These are phyloP conservation scores for Anser cygnoides DNA, from an alignment of 2,113 vertebrate genomes.

Conservation along the genomic window DNA sequence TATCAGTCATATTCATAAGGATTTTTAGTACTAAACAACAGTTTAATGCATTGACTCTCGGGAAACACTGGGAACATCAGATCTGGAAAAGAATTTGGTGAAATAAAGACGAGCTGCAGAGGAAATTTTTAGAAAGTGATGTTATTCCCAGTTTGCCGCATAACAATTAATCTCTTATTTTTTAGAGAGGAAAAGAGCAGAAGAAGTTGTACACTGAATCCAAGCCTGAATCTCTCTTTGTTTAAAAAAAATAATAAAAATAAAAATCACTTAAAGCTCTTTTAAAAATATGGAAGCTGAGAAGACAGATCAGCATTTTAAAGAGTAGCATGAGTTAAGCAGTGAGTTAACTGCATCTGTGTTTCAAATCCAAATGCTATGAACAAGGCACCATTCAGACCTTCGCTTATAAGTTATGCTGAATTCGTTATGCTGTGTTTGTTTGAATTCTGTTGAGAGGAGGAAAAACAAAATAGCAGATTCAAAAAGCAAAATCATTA, in stretches of 20 bases:
- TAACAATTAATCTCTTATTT: slow-evolving; percentile 41
- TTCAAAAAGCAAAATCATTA: slow-evolving; percentile 5
- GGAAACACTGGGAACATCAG: not conserved
- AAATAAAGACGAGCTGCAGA: slow-evolving; percentile 33
- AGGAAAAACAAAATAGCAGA: slow-evolving; percentile 52
- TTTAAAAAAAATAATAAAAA: not conserved
- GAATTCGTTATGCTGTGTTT: not conserved
- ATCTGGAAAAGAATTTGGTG: slow-evolving; percentile 47
- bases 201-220: not conserved
- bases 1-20: not conserved
- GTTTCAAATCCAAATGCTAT: slow-evolving; percentile 50
- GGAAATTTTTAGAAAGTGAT: slow-evolving; percentile 62
- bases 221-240: not conserved
- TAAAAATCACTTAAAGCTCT: slow-evolving; percentile 7
- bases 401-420: slow-evolving; percentile 48
- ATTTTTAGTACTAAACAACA: not conserved
- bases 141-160: slow-evolving; percentile 59
- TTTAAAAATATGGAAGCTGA: slow-evolving; percentile 18
- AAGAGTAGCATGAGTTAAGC: slow-evolving; percentile 41
- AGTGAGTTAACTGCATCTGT: slow-evolving; percentile 61
- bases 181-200: slow-evolving; percentile 20
- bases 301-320: slow-evolving; percentile 10
- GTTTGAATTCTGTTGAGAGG: slow-evolving; percentile 25
- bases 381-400: slow-evolving; percentile 74
- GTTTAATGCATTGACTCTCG: not conserved